Conservation (phyloP, 2,113 vertebrate genomes). For the Butorides virescens region DNA sequence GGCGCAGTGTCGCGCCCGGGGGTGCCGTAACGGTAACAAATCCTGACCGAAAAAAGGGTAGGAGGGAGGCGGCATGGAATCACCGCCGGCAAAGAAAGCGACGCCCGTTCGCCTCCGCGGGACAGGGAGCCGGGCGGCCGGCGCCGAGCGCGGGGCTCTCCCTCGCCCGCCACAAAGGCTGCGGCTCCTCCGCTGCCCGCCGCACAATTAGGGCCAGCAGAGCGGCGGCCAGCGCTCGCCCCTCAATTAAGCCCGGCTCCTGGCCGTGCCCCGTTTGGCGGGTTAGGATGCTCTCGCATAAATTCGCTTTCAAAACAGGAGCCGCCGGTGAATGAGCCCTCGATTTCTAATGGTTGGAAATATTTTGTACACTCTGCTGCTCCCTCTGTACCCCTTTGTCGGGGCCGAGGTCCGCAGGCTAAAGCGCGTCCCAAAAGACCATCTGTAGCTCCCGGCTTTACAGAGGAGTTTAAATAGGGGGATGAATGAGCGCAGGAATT, state of each 20-base stretch:
- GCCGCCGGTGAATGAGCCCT: constrained; percentile 16
- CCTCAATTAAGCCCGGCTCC: background rate
- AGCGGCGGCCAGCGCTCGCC: background rate
- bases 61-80: fast-evolving
- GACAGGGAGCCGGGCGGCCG: fast-evolving
- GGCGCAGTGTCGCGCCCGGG: fast-evolving
- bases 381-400: constrained; percentile 65
- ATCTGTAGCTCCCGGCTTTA: constrained; percentile 70
- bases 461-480: constrained; percentile 71
- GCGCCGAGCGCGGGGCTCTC: background rate
- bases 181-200: background rate
- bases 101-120: background rate
- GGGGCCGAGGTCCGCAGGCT: constrained; percentile 49
- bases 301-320: constrained; percentile 15
- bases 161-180: background rate
- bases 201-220: fast-evolving
- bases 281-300: background rate
- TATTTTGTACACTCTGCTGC: constrained; percentile 63
- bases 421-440: constrained; percentile 72
- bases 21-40: background rate
- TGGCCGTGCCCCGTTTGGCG: background rate
- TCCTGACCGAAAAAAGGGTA: background rate
- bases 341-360: constrained; percentile 51
- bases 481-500: constrained; percentile 73
- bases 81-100: background rate